Evolutionary conservation across 1,140 invertebrate genomes (phyloP).

Genomic region (Bradysia coprophila): DNA sequence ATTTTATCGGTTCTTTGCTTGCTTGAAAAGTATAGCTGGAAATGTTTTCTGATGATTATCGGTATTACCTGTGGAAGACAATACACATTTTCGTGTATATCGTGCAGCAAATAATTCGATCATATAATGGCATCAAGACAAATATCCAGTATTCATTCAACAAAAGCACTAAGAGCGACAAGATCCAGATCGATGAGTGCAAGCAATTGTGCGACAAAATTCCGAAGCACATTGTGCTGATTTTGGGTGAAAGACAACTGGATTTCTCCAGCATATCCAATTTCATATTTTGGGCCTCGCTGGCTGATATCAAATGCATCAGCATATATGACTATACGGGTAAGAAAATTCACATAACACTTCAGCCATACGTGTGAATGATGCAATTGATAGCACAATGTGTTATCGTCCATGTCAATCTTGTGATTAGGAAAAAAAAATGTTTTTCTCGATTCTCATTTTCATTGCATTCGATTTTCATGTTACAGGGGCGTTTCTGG

Average conservation of each 20-base stretch:
- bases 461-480: too few species aligned
- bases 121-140: too few species aligned
- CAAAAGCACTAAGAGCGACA: background rate
- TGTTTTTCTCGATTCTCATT: background rate
- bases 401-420: too few species aligned
- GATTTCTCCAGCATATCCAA: constrained; percentile 30
- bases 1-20: too few species aligned
- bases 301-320: constrained; percentile 38
- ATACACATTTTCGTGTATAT: too few species aligned
- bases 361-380: too few species aligned
- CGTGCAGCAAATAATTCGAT: too few species aligned
- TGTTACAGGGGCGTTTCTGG: background rate
- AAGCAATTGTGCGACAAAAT: constrained; percentile 10
- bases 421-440: background rate
- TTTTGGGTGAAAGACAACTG: constrained; percentile 27
- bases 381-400: constrained; percentile 35
- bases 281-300: constrained; percentile 42
- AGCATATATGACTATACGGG: constrained; percentile 51
- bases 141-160: background rate
- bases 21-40: too few species aligned
- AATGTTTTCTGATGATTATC: too few species aligned
- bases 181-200: background rate
- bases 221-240: constrained; percentile 29
- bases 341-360: constrained; percentile 36
- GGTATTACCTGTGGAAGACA: too few species aligned